These are phyloP conservation scores for Latrodectus elegans DNA, from an alignment of 2,888 invertebrate species.

Conservation along the genomic window DNA sequence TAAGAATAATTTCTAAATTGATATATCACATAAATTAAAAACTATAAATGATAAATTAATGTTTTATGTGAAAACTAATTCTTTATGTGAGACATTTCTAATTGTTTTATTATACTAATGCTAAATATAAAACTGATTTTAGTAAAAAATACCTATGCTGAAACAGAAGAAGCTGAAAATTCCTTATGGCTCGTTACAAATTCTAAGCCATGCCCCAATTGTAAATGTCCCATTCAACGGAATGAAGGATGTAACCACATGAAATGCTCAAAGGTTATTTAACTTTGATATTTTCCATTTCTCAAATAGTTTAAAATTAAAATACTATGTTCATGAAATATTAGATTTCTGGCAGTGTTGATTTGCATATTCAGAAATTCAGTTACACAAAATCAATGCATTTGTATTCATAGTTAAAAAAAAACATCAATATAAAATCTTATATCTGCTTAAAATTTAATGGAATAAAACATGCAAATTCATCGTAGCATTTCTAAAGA, in stretches of 20 bases:
- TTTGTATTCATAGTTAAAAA: too few relatives aligned
- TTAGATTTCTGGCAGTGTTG: not conserved
- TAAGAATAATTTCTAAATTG: not conserved
- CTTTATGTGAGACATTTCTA: not conserved
- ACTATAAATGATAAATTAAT: not conserved
- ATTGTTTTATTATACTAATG: not conserved
- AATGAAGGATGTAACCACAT: slow-evolving; percentile 85
- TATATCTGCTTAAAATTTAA: too few relatives aligned
- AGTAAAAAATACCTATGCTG: slow-evolving; percentile 76
- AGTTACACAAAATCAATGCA: not conserved
- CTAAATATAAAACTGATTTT: slow-evolving; percentile 72
- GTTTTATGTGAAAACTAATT: not conserved
- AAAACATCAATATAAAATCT: too few relatives aligned
- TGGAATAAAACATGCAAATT: too few relatives aligned
- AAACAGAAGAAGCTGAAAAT: slow-evolving; percentile 80
- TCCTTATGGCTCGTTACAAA: slow-evolving; percentile 83
- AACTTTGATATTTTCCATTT: not conserved
- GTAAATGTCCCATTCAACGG: slow-evolving; percentile 83
- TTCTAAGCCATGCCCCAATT: slow-evolving; percentile 83
- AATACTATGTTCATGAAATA: too few relatives aligned
- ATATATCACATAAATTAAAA: too few relatives aligned
- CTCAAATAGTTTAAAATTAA: too few relatives aligned
- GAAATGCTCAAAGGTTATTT: slow-evolving; percentile 81
- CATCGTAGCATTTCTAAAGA: too few relatives aligned
- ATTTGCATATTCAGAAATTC: not conserved